Evolutionary conservation across 1,140 invertebrate genomes (phyloP).

Genomic region (Dufourea novaeangliae): DNA sequence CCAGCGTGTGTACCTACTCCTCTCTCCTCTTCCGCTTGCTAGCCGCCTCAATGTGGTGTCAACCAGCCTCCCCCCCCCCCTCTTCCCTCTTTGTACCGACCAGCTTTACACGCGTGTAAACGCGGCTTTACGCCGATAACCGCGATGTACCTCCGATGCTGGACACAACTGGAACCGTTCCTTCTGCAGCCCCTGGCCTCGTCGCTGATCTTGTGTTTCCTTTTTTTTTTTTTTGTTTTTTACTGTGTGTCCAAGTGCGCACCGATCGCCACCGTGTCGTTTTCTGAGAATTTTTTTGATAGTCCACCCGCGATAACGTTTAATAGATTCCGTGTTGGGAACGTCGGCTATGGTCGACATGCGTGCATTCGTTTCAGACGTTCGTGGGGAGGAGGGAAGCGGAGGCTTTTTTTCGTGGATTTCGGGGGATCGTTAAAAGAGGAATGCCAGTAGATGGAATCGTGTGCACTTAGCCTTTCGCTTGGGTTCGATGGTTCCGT

Average conservation of each 20-base stretch:
- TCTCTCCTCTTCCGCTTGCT: slow-evolving; percentile 12
- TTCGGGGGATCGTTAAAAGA: background rate
- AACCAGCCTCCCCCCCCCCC: slow-evolving; percentile 44
- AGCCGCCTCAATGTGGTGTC: slow-evolving; percentile 31
- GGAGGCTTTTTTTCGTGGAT: background rate
- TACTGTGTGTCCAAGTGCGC: background rate
- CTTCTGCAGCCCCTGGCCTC: slow-evolving; percentile 14
- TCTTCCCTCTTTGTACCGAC: no score
- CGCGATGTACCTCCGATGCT: slow-evolving; percentile 47
- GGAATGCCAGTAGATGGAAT: background rate
- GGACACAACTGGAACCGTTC: slow-evolving; percentile 30
- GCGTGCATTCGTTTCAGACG: slow-evolving; percentile 19
- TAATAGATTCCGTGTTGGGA: slow-evolving; percentile 26
- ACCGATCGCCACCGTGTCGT: no score
- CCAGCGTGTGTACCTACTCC: background rate
- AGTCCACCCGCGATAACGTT: slow-evolving; percentile 25
- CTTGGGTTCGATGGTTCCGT: no score
- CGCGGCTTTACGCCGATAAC: slow-evolving; percentile 70
- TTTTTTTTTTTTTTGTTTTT: background rate
- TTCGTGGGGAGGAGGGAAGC: no score
- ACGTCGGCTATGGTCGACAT: slow-evolving; percentile 6
- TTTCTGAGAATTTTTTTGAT: slow-evolving; percentile 25
- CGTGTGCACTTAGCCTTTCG: background rate
- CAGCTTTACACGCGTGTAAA: slow-evolving; percentile 71
- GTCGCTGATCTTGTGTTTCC: background rate